These are phyloP conservation scores for Cyanoramphus novaezelandiae DNA, from an alignment of 2,113 vertebrate species.

Conservation along the genomic window DNA sequence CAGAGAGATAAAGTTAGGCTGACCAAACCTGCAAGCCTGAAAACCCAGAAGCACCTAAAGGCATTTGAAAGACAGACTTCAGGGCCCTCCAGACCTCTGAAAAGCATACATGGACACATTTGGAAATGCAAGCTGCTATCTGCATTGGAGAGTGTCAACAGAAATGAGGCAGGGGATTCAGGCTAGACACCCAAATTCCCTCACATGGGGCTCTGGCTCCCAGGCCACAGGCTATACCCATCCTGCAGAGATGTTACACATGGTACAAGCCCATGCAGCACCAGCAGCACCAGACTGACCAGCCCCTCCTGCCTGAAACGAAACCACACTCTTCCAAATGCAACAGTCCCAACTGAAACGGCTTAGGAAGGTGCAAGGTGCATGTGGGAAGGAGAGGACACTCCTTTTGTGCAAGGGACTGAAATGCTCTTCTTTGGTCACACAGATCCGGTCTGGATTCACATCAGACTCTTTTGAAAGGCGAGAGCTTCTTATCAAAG, in stretches of 20 bases:
- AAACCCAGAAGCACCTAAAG: neutral
- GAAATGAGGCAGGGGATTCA: neutral
- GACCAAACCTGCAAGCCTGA: neutral
- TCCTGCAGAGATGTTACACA: neutral
- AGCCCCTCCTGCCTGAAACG: neutral
- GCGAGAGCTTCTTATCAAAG: neutral
- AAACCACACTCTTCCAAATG: neutral
- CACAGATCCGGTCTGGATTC: neutral
- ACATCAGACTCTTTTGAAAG: neutral
- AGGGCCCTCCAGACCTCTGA: neutral
- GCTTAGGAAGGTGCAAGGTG: neutral
- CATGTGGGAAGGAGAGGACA: neutral
- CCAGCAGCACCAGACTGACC: neutral
- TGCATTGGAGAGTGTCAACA: fast-evolving
- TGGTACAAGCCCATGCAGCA: fast-evolving
- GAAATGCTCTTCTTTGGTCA: neutral
- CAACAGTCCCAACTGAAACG: fast-evolving
- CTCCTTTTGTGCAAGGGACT: neutral
- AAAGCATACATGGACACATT: fast-evolving
- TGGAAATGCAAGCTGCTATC: neutral
- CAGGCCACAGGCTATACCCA: too few species aligned
- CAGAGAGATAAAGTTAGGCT: neutral
- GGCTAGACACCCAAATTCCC: neutral
- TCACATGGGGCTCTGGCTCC: fast-evolving
- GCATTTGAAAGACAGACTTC: neutral